Percentiles rank a stretch among this genome's conserved stretches.
These are phyloP conservation scores for Drosophila lacteicornis DNA, from an alignment of 1,140 invertebrate genomes.

Conservation along the genomic window DNA sequence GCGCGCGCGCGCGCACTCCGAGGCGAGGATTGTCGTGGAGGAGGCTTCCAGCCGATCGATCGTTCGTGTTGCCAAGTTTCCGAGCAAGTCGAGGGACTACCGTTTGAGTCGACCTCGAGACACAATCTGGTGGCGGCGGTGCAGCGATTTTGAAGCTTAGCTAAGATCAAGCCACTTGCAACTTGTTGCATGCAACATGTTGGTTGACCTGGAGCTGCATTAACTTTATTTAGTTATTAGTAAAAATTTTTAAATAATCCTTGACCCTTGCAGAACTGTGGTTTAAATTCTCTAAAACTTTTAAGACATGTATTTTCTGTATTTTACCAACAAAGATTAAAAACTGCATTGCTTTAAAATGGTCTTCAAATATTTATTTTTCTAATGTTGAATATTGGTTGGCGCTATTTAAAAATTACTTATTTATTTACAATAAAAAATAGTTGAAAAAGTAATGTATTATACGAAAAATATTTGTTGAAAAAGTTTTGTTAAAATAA, in stretches of 20 bases:
- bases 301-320: not conserved
- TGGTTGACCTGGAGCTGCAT: not conserved
- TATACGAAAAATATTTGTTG: too few species aligned
- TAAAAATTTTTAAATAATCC: too few species aligned
- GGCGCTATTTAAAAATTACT: not conserved
- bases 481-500: not conserved
- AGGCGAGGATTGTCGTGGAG: not conserved
- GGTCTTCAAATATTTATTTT: not conserved
- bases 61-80: not conserved
- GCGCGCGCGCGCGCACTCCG: conserved; percentile 6
- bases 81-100: conserved; percentile 15
- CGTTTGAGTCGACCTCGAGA: conserved; percentile 32
- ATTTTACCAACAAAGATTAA: too few species aligned
- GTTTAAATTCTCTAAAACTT: too few species aligned
- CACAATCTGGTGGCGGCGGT: conserved; percentile 25
- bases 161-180: conserved; percentile 2
- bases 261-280: too few species aligned
- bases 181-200: conserved; percentile 53
- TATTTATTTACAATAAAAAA: not conserved
- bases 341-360: not conserved
- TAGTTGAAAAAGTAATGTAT: not conserved
- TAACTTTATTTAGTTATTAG: not conserved
- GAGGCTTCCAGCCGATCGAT: conserved; percentile 9
- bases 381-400: too few species aligned
- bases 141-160: not conserved